phyloP scores from a whole-genome alignment of 2,797 vertebrate genomes.

The Monodelphis domestica region DNA sequence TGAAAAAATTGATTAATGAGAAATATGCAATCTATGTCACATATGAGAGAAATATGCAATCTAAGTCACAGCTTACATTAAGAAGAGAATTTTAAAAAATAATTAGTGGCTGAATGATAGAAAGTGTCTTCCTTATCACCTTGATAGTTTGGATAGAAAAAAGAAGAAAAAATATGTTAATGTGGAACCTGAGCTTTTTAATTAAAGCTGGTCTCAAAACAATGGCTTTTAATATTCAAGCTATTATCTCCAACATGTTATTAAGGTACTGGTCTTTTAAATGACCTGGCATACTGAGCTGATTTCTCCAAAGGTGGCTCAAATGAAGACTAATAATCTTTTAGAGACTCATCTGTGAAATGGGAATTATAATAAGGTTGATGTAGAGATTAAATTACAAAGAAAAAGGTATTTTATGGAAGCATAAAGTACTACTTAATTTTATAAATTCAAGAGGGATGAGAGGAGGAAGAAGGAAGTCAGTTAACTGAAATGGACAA shows the following conservation, averaged over 20 bases:
- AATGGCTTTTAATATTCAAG: not conserved
- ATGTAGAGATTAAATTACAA: not conserved
- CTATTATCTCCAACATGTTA: not conserved
- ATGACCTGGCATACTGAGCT: not conserved
- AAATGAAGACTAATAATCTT: conserved; percentile 6
- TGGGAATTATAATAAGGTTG: not conserved
- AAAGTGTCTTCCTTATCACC: not conserved
- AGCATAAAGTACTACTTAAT: not conserved
- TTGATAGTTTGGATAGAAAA: not conserved
- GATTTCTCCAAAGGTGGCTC: not conserved
- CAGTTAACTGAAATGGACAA: not conserved
- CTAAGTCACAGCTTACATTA: conserved; percentile 38
- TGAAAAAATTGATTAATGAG: conserved; percentile 49
- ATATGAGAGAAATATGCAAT: conserved; percentile 32
- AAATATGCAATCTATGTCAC: conserved; percentile 41
- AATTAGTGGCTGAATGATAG: conserved; percentile 46
- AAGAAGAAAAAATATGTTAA: not conserved
- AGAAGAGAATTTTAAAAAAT: conserved; percentile 45
- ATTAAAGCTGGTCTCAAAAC: not conserved
- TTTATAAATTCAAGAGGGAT: not conserved
- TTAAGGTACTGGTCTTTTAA: not conserved
- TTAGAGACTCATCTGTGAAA: conserved; percentile 4
- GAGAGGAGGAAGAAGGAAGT: not conserved
- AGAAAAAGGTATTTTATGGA: not conserved
- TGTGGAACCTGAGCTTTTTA: conserved; percentile 13